phyloP scores from a whole-genome alignment of 2,113 vertebrate species.

The Talpa occidentalis region DNA sequence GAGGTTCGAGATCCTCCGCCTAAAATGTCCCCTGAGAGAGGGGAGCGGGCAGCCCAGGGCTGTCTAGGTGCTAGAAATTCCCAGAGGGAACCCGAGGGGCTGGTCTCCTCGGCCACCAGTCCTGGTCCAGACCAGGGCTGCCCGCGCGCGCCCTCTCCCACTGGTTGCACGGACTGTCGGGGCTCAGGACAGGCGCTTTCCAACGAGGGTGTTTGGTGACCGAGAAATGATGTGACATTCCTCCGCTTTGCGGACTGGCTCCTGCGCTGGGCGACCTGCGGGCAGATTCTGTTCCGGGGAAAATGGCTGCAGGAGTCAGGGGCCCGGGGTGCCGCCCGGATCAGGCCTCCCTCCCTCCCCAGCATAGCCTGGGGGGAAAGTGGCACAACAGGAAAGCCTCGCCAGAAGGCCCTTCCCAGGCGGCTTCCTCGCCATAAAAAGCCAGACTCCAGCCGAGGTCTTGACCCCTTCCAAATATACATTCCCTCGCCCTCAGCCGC shows the following conservation, averaged over 20 bases:
- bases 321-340: not conserved
- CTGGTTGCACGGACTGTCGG: not conserved
- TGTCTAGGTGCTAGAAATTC: not conserved
- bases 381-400: slow-evolving; percentile 62
- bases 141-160: not conserved
- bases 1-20: fast-evolving
- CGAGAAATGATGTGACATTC: not conserved
- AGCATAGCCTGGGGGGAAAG: not conserved
- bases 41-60: not conserved
- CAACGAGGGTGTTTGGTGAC: not conserved
- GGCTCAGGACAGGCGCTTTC: not conserved
- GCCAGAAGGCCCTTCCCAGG: slow-evolving; percentile 63
- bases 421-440: slow-evolving; percentile 74
- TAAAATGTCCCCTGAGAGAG: not conserved
- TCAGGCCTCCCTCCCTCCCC: not conserved
- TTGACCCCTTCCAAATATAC: slow-evolving; percentile 73
- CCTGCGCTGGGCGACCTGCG: not conserved
- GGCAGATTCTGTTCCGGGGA: not conserved
- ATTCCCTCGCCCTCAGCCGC: not conserved
- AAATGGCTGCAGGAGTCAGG: not conserved
- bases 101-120: not conserved
- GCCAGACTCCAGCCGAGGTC: slow-evolving; percentile 71
- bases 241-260: not conserved
- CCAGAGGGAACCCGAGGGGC: not conserved
- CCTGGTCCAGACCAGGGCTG: too few relatives aligned